phyloP scores from a whole-genome alignment of 2,113 vertebrate species.

The Zosterops borbonicus region DNA sequence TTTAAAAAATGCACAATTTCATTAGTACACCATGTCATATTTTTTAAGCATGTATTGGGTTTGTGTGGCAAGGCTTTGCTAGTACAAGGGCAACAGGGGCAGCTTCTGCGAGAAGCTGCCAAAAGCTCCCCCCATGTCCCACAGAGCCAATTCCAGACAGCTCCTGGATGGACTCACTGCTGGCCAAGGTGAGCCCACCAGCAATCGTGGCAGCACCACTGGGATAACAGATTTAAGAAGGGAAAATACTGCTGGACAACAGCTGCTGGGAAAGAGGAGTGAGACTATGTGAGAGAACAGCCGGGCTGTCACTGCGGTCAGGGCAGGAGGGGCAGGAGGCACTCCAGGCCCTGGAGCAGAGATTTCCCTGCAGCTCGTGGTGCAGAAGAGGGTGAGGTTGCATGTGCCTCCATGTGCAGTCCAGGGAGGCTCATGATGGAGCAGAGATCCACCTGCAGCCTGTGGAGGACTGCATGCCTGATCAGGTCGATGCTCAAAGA shows the following conservation, averaged over 20 bases:
- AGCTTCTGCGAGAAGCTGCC: not conserved
- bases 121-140: rapidly evolving
- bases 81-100: rapidly evolving
- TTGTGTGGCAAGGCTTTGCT: not conserved
- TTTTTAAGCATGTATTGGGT: not conserved
- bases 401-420: no score
- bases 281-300: not conserved
- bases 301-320: rapidly evolving
- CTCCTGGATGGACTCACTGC: rapidly evolving
- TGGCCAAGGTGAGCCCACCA: not conserved
- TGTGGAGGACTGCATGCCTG: not conserved
- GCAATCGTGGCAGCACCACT: rapidly evolving
- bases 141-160: rapidly evolving
- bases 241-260: not conserved
- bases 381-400: not conserved
- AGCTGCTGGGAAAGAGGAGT: not conserved
- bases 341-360: rapidly evolving
- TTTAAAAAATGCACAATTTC: not conserved
- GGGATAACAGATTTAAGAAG: not conserved
- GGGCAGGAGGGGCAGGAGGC: not conserved
- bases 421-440: not conserved
- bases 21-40: not conserved
- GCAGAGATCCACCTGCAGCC: not conserved
- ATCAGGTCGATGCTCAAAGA: no score
- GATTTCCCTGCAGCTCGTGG: rapidly evolving